Percentiles rank a stretch among this genome's conserved stretches.
phyloP scores from a whole-genome alignment of 2,113 vertebrate species.

The Tyrannus savana region DNA sequence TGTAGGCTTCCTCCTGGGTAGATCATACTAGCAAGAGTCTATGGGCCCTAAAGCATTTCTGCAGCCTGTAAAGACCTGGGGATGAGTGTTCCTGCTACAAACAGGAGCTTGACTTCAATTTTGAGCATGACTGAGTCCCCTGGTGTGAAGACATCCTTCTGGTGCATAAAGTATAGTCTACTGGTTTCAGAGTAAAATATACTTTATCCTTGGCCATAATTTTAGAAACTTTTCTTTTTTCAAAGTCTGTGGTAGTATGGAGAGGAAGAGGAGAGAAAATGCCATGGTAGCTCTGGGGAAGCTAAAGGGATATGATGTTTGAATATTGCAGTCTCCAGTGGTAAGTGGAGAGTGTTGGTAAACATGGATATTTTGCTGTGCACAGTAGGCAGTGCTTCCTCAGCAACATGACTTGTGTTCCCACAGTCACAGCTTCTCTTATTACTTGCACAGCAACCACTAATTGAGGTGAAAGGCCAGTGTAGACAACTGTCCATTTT shows the following conservation, averaged over 20 bases:
- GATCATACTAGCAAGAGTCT: not conserved
- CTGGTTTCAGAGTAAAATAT: not conserved
- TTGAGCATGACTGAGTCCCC: not conserved
- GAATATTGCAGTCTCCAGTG: not conserved
- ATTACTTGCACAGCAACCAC: not conserved
- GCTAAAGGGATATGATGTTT: not conserved
- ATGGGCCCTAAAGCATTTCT: not conserved
- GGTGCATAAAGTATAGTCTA: not conserved
- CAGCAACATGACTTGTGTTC: rapidly evolving
- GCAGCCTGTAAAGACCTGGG: not conserved
- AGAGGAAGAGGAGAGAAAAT: not conserved
- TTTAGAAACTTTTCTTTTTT: not conserved
- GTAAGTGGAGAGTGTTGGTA: not conserved
- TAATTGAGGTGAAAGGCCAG: not conserved
- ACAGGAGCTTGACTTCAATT: rapidly evolving
- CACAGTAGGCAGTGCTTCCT: not conserved
- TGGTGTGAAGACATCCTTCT: not conserved
- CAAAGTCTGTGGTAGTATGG: not conserved
- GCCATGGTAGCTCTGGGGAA: not conserved
- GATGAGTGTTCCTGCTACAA: not conserved
- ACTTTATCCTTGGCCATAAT: not conserved
- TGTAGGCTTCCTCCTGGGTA: not conserved
- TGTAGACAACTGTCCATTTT: not conserved
- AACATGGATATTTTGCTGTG: not conserved
- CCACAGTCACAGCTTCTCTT: not conserved